phyloP scores from a whole-genome alignment of 2,888 invertebrate genomes.

The Mimas tiliae region DNA sequence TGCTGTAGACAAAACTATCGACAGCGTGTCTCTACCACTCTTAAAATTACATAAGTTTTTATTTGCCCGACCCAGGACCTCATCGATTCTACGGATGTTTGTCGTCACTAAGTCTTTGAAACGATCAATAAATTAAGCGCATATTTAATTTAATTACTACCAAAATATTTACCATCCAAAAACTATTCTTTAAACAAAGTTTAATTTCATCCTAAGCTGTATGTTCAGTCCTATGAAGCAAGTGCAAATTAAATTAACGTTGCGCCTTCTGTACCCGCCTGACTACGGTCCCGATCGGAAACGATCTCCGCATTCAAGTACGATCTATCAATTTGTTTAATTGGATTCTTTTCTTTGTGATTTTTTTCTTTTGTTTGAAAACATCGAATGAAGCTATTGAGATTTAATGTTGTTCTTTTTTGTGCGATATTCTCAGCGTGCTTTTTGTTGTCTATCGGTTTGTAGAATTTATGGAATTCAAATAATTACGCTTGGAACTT shows the following conservation, averaged over 20 bases:
- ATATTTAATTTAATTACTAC: too few relatives aligned
- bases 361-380: conserved; percentile 66
- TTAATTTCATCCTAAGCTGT: not conserved
- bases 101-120: too few relatives aligned
- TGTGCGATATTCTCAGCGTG: conserved; percentile 49
- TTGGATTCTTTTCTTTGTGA: conserved; percentile 76
- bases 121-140: too few relatives aligned
- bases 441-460: conserved; percentile 50
- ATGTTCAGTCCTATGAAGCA: conserved; percentile 28
- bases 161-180: too few relatives aligned
- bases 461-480: conserved; percentile 37
- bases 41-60: too few relatives aligned
- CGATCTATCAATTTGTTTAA: conserved; percentile 81
- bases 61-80: too few relatives aligned
- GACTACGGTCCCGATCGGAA: conserved; percentile 25
- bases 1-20: too few relatives aligned
- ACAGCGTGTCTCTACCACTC: too few relatives aligned
- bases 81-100: too few relatives aligned
- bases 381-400: conserved; percentile 61
- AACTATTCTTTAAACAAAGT: not conserved
- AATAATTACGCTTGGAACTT: conserved; percentile 31
- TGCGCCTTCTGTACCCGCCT: conserved; percentile 15
- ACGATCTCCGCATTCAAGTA: conserved; percentile 43
- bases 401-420: conserved; percentile 69
- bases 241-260: not conserved